A percentile compares a stretch with the other conserved stretches of the same genome.
These are phyloP conservation scores for Stigmatopora nigra DNA, from an alignment of 2,113 vertebrate species.

Conservation along the genomic window DNA sequence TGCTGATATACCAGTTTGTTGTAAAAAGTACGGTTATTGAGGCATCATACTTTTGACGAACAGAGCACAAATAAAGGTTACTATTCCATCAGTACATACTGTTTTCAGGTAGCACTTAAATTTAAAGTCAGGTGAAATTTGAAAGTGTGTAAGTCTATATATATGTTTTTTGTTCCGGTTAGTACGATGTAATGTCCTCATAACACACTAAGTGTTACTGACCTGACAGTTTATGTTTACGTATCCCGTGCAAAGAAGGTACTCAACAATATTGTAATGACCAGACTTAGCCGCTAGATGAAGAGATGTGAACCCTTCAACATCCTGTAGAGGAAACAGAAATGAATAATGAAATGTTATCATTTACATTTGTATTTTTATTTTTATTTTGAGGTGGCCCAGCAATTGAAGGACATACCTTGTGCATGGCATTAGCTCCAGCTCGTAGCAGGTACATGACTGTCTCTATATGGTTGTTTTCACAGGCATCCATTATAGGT, in stretches of 20 bases:
- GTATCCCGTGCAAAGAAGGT: conserved; percentile 80
- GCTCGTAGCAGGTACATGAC: conserved; percentile 92
- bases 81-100: too few relatives aligned
- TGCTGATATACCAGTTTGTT: neutral
- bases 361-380: neutral
- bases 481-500: conserved; percentile 93
- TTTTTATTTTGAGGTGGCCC: neutral
- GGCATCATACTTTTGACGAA: neutral
- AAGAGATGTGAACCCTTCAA: conserved; percentile 90
- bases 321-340: conserved; percentile 71
- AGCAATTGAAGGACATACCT: conserved; percentile 66
- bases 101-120: neutral
- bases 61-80: too few relatives aligned
- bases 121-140: neutral
- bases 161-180: neutral
- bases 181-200: neutral
- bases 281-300: conserved; percentile 96
- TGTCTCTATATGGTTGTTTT: conserved; percentile 93
- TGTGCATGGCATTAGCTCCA: conserved; percentile 85
- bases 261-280: conserved; percentile 84
- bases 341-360: neutral
- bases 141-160: neutral
- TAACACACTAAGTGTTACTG: conserved; percentile 5
- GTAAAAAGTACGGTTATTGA: neutral
- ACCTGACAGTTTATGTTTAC: conserved; percentile 96